Base-by-base conservation (phyloP, 2,113 vertebrate species). In the Tonatia bakeri region DNA sequence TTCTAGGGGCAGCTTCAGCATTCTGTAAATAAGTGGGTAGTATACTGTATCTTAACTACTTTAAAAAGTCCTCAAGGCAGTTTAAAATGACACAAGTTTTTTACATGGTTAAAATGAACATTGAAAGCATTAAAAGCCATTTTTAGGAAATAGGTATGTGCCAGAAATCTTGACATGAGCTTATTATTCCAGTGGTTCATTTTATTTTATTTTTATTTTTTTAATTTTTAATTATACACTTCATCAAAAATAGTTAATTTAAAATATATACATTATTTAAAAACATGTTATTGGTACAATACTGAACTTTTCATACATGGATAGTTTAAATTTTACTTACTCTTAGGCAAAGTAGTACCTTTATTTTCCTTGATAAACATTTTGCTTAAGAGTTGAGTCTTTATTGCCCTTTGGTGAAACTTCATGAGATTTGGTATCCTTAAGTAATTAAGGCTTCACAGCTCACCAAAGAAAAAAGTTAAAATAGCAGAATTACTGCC, bases 181-280 rank as follows among this genome's bases (percentile, higher is more conserved):
- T 93, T 85, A 69, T 94, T 91, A 90, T 70, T 95, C 24, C 33
- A 61, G n/a, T 26, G 59, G 24, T 12, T 61, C 26, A 28, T 26
- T 64, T 64, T 64, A 14, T 64, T 64, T 61, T 26, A 22, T 59
- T 26, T 59, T 59, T 59, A 24, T 59, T 59, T 28, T 26, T 64
- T 64, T 61, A 61, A 73, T 64, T 90, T 92, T 84, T 15, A 96
- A 94, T 31, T 36, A 82, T 11, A 47, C 26, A 79, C 83, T 98
- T 97, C 95, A 97, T 91, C 95, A 20, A 95, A 97, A 96, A 93
- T 38, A 80, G 75, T 54, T 90, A 22, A 83, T 56, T 83, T 93
- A 67, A 91, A 91, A 95, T 77, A 83, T 69, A 72, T 20, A 91
- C 54, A 92, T 69, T 67, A 70, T 77, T 77, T 16, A 93, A 94